Evolutionary conservation across 2,888 invertebrate genomes (phyloP), one percentile per base, ranked within the genome.

Genomic region (Machimus rusticus): DNA sequence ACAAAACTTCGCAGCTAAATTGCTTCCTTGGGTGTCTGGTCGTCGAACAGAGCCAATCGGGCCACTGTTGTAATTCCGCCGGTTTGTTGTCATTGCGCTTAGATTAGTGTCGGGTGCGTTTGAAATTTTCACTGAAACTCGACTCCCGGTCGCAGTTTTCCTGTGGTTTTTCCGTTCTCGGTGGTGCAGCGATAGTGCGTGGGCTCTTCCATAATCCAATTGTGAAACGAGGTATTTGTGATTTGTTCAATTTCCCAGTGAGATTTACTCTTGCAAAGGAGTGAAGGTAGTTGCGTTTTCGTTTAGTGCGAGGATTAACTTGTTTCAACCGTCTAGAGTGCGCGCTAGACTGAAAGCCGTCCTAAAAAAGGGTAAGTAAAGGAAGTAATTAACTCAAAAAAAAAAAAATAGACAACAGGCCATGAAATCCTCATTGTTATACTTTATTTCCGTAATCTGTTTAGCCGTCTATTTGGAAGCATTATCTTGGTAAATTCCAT

Each of bases 161-260:
- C 66, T 66, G 66, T 66, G 66, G 66, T 66, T 66, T 66, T 66
- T 23, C 66, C 66, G 66, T 66, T 66, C 12, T 0, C 66, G 66
- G 28, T 66, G 66, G 66, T 66, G 66, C 28, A 28, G 28, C 66
- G 8, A 6, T 51, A 23, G 66, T 66, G 66, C 66, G 66, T 66
- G 28, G 23, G 28, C 66, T 66, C 66, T 66, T 66, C 66, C 28
- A 66, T 66, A 66, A 66, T 66, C 66, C 66, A 66, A 66, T 66
- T 78, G 78, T 43, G 43, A 46, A 77, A 28, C 51, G 66, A 78
- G 43, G 78, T 78, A 78, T 78, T 78, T 78, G 78, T 78, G 78
- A 78, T 78, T 78, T 34, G 37, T 78, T 78, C 23, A 43, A 23
- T 43, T 78, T 78, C 43, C 78, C 23, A 39, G 78, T 78, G 78